Conservation (phyloP, 2,888 invertebrate genomes). For the Timandra comae region DNA sequence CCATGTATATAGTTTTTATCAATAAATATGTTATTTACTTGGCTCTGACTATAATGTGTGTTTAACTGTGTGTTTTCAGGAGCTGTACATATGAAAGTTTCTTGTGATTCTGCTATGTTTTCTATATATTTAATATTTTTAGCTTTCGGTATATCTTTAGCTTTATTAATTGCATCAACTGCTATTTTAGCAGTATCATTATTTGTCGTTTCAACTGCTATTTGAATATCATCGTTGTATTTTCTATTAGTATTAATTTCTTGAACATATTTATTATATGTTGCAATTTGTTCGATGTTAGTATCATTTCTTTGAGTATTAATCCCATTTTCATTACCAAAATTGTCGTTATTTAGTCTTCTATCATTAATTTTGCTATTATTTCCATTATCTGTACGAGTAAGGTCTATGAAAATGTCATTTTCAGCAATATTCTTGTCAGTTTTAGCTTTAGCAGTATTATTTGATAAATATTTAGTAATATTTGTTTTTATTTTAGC, state of each 20-base stretch:
- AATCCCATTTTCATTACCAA: too few relatives aligned
- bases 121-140: slow-evolving; percentile 3
- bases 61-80: slow-evolving; percentile 26
- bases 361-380: background rate
- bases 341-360: slow-evolving; percentile 2
- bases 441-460: background rate
- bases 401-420: background rate
- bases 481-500: background rate
- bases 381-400: background rate
- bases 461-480: background rate
- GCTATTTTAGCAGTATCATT: too few relatives aligned
- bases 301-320: too few relatives aligned
- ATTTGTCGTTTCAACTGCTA: too few relatives aligned
- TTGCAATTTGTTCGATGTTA: too few relatives aligned
- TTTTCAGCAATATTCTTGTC: background rate
- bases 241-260: background rate
- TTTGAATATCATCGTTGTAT: too few relatives aligned
- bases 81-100: slow-evolving; percentile 25
- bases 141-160: slow-evolving; percentile 2
- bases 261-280: background rate
- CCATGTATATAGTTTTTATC: slow-evolving; percentile 28
- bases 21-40: slow-evolving; percentile 25
- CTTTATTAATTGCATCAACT: slow-evolving; percentile 5
- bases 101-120: slow-evolving; percentile 24
- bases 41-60: slow-evolving; percentile 43